Evolutionary conservation across 2,113 vertebrate species (phyloP), one percentile per base, ranked within the genome.

Genomic region (Nothobranchius furzeri): DNA sequence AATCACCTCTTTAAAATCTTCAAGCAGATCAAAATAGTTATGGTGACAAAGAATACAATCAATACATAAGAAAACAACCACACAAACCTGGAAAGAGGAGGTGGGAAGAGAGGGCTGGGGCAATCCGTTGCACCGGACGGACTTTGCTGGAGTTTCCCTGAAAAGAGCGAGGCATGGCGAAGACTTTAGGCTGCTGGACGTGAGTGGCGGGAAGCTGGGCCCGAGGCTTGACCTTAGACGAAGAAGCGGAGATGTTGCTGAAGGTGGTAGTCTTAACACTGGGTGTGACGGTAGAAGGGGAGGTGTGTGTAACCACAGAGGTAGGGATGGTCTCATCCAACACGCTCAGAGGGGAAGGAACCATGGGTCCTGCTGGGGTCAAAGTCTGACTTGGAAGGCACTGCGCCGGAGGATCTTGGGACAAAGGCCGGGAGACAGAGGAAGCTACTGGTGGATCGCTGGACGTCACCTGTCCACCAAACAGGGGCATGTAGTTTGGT

Each of bases 261-360:
- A 95, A 94, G 83, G 93, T 93, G 78, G 94, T 91, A 83, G 94
- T 92, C 1, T 93, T 87, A 11, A 92, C 85, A 4, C 64, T 73
- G 40, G 68, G 60, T 0, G 94, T 94, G 58, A 93, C 84, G 0
- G 93, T 87, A 12, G 96, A 89, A 0, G 95, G 93, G n/a, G 95
- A 92, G 0, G 94, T 94, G 90, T 96, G 95, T 5, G 94, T 95
- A 68, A 93, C 95, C 66, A 95, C 93, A 0, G 92, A 84, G 5
- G 69, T 40, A 0, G 79, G 49, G 0, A 87, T 84, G 0, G 88
- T 78, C n/a, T 91, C 93, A 43, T 79, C 78, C 73, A 88, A 46
- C 1, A 60, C 51, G 12, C 84, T 56, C 73, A 81, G 43, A 1
- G 84, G 43, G 1, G 78, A 71, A 12, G 81, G 68, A 20, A 60